Evolutionary conservation across 1,140 invertebrate species (phyloP), one percentile per base, ranked within the genome.

Genomic region (Ostrea denselamellosa): DNA sequence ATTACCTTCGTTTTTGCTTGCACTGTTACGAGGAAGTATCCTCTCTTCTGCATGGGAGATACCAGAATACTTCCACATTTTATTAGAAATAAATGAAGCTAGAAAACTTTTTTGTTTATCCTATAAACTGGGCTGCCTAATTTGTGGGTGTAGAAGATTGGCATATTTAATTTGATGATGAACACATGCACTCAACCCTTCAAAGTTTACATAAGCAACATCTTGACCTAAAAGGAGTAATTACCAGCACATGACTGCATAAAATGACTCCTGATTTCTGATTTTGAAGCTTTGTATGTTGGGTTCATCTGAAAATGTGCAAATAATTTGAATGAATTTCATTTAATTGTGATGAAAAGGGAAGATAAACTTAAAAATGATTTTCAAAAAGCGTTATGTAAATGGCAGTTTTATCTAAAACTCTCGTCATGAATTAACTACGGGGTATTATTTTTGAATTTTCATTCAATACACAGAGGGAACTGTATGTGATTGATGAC

Each of bases 101-200:
- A 17, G 14, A 25, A 62, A 12, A 25, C 28, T 77, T 77, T 62
- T 77, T 28, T 77, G 68, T 77, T 77, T 77, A 77, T 77, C 68
- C 28, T 25, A 25, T 34, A 34, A 77, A 25, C 25, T 28, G 14
- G 68, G 68, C 68, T 5, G 68, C 25, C 68, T 77, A 77, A 77
- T 77, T 77, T 77, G 68, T 34, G 68, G 68, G 68, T 34, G 68
- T 25, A 34, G 22, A 77, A 77, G 68, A 77, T 77, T 77, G 68
- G 28, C 68, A 77, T 25, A 77, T 77, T 77, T 34, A 77, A 77
- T 77, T 77, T 77, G 68, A 77, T 77, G 68, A 77, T 77, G 68
- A 77, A 77, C 68, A 77, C 25, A 77, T 77, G 68, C 68, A 77
- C 68, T 77, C 68, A 77, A 28, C 68, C 68, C 25, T 77, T 25